These are phyloP conservation scores for Aethes cnicana DNA, from an alignment of 2,888 invertebrate species.

Conservation along the genomic window DNA sequence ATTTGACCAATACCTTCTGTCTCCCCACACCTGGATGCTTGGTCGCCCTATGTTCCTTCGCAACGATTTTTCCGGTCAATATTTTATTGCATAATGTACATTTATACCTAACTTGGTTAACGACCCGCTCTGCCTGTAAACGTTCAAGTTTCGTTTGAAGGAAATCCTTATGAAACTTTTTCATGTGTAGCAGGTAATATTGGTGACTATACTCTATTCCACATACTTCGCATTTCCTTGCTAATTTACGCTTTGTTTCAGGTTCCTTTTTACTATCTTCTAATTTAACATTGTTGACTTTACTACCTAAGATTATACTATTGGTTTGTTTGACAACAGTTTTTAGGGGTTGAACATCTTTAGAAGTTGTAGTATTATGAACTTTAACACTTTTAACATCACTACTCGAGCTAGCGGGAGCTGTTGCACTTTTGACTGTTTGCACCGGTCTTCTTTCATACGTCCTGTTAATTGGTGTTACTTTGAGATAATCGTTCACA, in stretches of 20 bases:
- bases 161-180: constrained; percentile 6
- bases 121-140: neutral
- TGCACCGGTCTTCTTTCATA: neutral
- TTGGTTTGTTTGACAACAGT: neutral
- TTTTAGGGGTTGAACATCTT: constrained; percentile 4
- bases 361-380: neutral
- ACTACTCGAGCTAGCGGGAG: too few relatives aligned
- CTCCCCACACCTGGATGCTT: constrained; percentile 24
- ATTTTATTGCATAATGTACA: constrained; percentile 34
- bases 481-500: too few relatives aligned
- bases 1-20: constrained; percentile 19
- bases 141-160: neutral
- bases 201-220: constrained; percentile 2
- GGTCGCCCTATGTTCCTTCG: constrained; percentile 23
- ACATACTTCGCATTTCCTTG: constrained; percentile 11
- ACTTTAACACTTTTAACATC: neutral
- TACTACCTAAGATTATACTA: constrained; percentile 18
- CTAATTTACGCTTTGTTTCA: neutral
- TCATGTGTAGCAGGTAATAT: constrained; percentile 16
- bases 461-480: neutral
- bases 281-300: neutral
- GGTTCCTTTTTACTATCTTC: neutral
- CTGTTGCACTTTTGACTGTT: neutral
- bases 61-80: constrained; percentile 1
- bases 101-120: constrained; percentile 16